Evolutionary conservation across 1,140 invertebrate species (phyloP).

Genomic region (Drosophila ercepeae): DNA sequence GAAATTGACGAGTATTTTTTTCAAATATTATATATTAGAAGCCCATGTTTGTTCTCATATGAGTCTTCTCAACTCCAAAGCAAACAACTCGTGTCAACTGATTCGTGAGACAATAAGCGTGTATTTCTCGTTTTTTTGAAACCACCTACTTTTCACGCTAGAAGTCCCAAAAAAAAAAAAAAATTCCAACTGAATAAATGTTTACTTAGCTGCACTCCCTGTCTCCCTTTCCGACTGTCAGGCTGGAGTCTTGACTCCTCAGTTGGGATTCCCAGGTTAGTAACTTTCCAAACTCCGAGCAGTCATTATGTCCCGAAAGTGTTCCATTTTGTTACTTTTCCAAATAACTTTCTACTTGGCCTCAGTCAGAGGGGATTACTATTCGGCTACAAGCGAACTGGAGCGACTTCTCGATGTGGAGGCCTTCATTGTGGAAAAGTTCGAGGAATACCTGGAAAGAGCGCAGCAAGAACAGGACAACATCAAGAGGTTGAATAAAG

Average conservation of each 20-base stretch:
- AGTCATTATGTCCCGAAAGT: slow-evolving; percentile 39
- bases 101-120: neutral
- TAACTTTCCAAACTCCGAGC: slow-evolving; percentile 15
- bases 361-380: slow-evolving; percentile 31
- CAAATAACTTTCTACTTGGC: neutral
- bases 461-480: slow-evolving; percentile 16
- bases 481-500: slow-evolving; percentile 34
- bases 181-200: slow-evolving; percentile 52
- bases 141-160: slow-evolving; percentile 6
- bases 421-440: slow-evolving; percentile 20
- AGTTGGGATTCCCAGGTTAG: slow-evolving; percentile 10
- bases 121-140: slow-evolving; percentile 1
- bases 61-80: neutral
- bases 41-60: neutral
- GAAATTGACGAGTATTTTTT: neutral
- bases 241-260: neutral
- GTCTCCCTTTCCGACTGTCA: neutral
- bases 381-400: slow-evolving; percentile 33
- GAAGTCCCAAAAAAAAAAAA: slow-evolving; percentile 1
- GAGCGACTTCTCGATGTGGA: slow-evolving; percentile 42
- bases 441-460: slow-evolving; percentile 47
- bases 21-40: neutral
- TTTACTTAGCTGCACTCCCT: slow-evolving; percentile 30
- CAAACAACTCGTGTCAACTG: neutral
- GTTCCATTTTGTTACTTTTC: neutral